Evolutionary conservation across 2,113 vertebrate species (phyloP).

Genomic region (Loxodonta africana): DNA sequence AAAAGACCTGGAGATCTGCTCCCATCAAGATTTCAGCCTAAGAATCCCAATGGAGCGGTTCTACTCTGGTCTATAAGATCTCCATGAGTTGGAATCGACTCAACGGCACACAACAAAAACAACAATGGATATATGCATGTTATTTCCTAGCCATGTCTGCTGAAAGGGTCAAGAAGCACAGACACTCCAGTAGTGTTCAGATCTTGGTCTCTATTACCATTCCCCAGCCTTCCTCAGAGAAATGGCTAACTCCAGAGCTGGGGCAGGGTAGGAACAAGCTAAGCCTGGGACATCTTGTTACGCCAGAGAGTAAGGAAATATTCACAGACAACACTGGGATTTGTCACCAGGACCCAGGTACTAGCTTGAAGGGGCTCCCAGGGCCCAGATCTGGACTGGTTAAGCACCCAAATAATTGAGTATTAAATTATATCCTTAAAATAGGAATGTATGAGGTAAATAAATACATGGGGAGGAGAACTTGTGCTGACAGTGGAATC

Average conservation of each 20-base stretch:
- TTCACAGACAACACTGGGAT: not conserved
- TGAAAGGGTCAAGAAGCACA: not conserved
- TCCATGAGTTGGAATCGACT: not conserved
- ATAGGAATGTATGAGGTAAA: not conserved
- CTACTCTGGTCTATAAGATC: not conserved
- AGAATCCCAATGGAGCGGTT: not conserved
- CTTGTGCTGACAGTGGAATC: not conserved
- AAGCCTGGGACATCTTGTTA: not conserved
- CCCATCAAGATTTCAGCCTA: not conserved
- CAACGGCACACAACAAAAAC: not conserved
- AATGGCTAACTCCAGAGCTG: not conserved
- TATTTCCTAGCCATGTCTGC: not conserved
- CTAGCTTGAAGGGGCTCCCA: not conserved
- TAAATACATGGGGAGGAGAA: not conserved
- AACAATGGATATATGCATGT: not conserved
- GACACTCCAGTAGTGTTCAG: not conserved
- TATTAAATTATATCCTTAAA: not conserved
- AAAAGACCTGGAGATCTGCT: not conserved
- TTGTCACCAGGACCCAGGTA: not conserved
- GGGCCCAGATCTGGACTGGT: not conserved
- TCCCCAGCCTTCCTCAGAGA: not conserved
- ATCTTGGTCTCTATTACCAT: not conserved
- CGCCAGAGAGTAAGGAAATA: not conserved
- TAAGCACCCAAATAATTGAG: not conserved
- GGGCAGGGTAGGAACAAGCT: not conserved